phyloP scores from a whole-genome alignment of 2,113 vertebrate species.

The Scophthalmus maximus region DNA sequence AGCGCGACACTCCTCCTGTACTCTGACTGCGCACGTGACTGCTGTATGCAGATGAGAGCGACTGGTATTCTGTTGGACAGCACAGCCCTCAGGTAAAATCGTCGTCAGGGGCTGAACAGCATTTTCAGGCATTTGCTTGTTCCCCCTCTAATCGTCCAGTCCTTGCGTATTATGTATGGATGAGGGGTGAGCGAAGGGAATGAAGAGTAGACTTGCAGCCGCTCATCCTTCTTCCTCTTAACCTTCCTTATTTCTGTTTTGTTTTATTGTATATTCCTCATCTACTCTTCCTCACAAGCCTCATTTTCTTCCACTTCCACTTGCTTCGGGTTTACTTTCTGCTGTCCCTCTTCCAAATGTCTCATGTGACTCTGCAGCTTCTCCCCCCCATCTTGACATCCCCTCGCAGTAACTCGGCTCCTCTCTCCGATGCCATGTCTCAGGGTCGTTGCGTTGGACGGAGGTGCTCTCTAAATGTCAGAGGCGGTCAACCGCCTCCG shows the following conservation, averaged over 20 bases:
- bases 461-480: constrained; percentile 79
- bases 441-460: constrained; percentile 45
- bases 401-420: constrained; percentile 19
- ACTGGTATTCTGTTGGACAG: neutral
- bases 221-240: neutral
- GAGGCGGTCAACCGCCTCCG: constrained; percentile 68
- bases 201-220: too few relatives aligned
- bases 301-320: neutral
- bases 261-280: too few relatives aligned
- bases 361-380: constrained; percentile 41
- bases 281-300: neutral
- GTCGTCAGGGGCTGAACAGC: neutral
- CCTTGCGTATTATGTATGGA: neutral
- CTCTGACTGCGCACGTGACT: neutral
- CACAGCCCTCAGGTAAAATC: constrained; percentile 7
- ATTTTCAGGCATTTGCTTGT: neutral
- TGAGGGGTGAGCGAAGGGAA: too few relatives aligned
- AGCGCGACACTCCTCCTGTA: neutral
- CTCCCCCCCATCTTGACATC: constrained; percentile 22
- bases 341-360: constrained; percentile 24
- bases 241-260: neutral
- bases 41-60: neutral
- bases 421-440: constrained; percentile 33
- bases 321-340: neutral
- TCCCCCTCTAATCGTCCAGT: constrained; percentile 2